Base-by-base conservation (phyloP, 1,140 invertebrate genomes). In the Mamestra configurata region DNA sequence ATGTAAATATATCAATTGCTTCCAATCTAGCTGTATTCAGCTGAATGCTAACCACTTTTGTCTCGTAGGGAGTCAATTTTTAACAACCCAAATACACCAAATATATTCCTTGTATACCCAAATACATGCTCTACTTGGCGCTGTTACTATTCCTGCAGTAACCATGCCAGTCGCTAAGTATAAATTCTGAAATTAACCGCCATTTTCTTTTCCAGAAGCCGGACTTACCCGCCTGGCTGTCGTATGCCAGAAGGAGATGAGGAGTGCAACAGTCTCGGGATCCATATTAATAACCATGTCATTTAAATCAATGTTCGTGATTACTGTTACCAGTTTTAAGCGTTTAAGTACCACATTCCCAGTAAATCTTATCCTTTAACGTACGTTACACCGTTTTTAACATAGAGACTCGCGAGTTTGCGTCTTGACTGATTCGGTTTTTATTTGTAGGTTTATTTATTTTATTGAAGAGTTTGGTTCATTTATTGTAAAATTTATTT, bases 161-260 rank as follows among this genome's bases (percentile, higher is more conserved):
- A n/a, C n/a, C n/a, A n/a, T n/a, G n/a, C n/a, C n/a, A n/a, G n/a
- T n/a, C n/a, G n/a, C n/a, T n/a, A 31, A 5, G 27, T 31, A 3
- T 31, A 31, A 31, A 31, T 20, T 53, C n/a, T 8, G 3, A 46
- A 22, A 5, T 22, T 24, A 66, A 43, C 3, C 35, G 4, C 20
- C 0, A 27, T 76, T 77, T 82, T 82, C 75, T 77, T 40, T 89
- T 89, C 8, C 88, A 94, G 93, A 94, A 93, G 88, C 91, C 91
- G 85, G 92, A 94, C 64, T 82, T 93, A 87, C 92, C 92, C 7
- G 85, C 92, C 7, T 94, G 93, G 93, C 84, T 94, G 82, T 77
- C 90, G 10, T 94, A 93, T 66, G 91, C 91, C 37, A 82, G 90
- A 82, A 92, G 90, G 90, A 94, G 93, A 94, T 94, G 93, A 94